phyloP scores from a whole-genome alignment of 2,797 vertebrate genomes.

The Poeciliopsis presidionis region DNA sequence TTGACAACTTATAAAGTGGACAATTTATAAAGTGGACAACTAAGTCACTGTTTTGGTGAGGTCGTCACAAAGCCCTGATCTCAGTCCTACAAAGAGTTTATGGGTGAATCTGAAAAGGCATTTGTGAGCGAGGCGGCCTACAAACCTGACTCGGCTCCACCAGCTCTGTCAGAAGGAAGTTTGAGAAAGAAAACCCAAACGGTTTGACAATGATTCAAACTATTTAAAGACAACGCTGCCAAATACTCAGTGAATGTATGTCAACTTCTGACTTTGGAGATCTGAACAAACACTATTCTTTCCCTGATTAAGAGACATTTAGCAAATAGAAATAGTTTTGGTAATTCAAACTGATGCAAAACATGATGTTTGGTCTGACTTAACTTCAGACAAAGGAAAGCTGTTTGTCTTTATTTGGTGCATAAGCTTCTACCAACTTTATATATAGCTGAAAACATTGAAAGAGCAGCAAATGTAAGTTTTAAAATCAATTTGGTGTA shows the following conservation, averaged over 20 bases:
- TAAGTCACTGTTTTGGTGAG: neutral
- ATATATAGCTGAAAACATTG: neutral
- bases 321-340: neutral
- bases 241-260: neutral
- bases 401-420: neutral
- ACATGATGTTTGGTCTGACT: too few species aligned
- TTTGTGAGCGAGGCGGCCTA: neutral
- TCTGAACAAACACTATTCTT: neutral
- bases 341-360: neutral
- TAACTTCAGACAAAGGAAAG: too few species aligned
- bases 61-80: neutral
- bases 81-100: neutral
- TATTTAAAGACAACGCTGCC: neutral
- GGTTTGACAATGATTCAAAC: neutral
- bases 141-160: neutral
- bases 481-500: neutral
- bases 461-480: neutral
- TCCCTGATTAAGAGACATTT: too few species aligned
- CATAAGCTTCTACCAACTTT: neutral
- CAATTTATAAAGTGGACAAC: neutral
- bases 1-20: too few species aligned
- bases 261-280: neutral
- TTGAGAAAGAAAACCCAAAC: neutral
- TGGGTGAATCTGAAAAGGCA: neutral
- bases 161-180: neutral